phyloP scores from a whole-genome alignment of 2,888 invertebrate genomes.

The Drosophila histrio region DNA sequence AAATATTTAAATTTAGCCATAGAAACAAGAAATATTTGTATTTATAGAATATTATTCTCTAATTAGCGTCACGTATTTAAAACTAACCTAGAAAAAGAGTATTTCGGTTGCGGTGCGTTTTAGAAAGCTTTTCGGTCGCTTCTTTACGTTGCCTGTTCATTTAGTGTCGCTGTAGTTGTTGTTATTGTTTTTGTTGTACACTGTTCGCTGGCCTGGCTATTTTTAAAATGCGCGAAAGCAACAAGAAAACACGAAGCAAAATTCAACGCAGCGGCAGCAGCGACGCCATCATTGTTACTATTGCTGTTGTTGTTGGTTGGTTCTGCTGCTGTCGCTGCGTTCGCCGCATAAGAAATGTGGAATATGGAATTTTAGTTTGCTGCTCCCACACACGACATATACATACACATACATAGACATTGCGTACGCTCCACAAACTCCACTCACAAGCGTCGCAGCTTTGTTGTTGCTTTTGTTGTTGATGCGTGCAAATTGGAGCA shows the following conservation, averaged over 20 bases:
- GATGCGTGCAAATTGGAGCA: slow-evolving; percentile 72
- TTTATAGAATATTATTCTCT: neutral
- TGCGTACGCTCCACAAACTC: slow-evolving; percentile 5
- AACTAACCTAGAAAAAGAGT: slow-evolving; percentile 14
- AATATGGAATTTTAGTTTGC: slow-evolving; percentile 69
- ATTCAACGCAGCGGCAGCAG: slow-evolving; percentile 57
- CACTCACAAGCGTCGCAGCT: slow-evolving; percentile 27
- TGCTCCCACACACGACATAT: slow-evolving; percentile 43
- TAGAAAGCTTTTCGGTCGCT: slow-evolving; percentile 2
- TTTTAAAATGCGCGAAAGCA: slow-evolving; percentile 74
- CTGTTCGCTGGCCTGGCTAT: slow-evolving; percentile 66
- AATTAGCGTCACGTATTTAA: neutral
- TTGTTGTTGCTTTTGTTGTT: slow-evolving; percentile 27
- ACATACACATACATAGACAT: neutral
- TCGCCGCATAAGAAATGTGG: slow-evolving; percentile 60
- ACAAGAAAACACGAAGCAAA: slow-evolving; percentile 59
- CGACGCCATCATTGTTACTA: slow-evolving; percentile 60
- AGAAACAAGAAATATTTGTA: neutral
- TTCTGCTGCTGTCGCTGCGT: slow-evolving; percentile 44
- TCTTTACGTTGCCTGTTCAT: slow-evolving; percentile 27
- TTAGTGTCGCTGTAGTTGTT: slow-evolving; percentile 54
- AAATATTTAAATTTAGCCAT: neutral
- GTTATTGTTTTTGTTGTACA: slow-evolving; percentile 41
- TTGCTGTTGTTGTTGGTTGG: slow-evolving; percentile 43
- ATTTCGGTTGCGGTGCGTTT: slow-evolving; percentile 16